These are phyloP conservation scores for Urocitellus parryii DNA, from an alignment of 2,113 vertebrate genomes.

Conservation along the genomic window DNA sequence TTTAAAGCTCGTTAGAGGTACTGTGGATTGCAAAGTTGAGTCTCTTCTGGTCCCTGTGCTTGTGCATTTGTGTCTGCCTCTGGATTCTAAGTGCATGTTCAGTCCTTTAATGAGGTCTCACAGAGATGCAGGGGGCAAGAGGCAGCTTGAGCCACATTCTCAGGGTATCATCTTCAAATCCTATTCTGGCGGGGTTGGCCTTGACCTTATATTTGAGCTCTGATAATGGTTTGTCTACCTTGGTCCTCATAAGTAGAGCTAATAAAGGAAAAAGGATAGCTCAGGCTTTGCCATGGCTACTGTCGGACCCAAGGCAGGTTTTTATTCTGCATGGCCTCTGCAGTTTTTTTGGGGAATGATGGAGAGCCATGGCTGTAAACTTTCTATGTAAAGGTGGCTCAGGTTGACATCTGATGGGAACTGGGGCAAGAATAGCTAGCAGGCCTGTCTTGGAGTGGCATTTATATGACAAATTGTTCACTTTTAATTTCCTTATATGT, in stretches of 20 bases:
- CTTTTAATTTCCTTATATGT: constrained; percentile 16
- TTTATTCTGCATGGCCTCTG: not conserved
- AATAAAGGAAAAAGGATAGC: not conserved
- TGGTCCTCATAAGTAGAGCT: not conserved
- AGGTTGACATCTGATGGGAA: not conserved
- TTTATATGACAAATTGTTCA: not conserved
- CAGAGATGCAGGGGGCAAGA: not conserved
- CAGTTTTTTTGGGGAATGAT: not conserved
- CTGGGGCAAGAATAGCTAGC: not conserved
- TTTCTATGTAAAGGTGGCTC: not conserved
- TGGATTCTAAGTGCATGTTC: not conserved
- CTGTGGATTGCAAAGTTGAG: not conserved
- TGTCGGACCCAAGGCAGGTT: not conserved
- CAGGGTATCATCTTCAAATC: not conserved
- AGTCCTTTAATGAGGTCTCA: not conserved
- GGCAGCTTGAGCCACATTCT: not conserved
- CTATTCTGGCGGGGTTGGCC: not conserved
- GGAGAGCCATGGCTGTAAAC: not conserved
- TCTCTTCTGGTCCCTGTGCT: not conserved
- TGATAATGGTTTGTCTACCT: not conserved
- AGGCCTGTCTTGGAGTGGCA: not conserved
- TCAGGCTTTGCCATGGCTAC: not conserved
- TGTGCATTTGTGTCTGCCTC: not conserved
- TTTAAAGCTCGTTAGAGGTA: not conserved
- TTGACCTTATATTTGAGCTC: not conserved